Evolutionary conservation across 1,140 invertebrate species (phyloP).

Genomic region (Ceratitis capitata): DNA sequence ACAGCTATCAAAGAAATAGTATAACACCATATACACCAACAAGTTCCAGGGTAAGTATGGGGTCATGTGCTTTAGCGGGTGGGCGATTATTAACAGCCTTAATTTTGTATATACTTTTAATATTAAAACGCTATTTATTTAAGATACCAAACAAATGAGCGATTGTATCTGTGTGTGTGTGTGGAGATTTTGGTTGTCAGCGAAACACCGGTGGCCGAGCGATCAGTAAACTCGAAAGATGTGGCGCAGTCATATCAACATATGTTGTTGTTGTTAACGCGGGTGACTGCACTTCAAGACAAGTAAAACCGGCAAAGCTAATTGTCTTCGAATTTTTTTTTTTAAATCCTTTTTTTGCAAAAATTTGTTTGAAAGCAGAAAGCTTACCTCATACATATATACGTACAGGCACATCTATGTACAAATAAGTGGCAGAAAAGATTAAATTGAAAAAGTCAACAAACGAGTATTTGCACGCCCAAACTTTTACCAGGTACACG

Average conservation of each 20-base stretch:
- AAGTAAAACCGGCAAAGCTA: not conserved
- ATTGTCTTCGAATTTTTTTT: not conserved
- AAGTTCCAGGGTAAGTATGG: conserved; percentile 29
- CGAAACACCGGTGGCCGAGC: not conserved
- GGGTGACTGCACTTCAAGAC: not conserved
- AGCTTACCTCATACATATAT: not conserved
- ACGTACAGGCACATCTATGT: too few relatives aligned
- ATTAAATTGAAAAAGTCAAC: not conserved
- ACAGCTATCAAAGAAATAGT: conserved; percentile 14
- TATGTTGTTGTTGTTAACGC: not conserved
- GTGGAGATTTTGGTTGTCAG: not conserved
- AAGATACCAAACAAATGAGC: not conserved
- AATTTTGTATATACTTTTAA: not conserved
- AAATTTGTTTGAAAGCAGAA: not conserved
- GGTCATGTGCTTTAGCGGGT: not conserved
- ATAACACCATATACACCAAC: not conserved
- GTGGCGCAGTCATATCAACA: not conserved
- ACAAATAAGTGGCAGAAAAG: too few relatives aligned
- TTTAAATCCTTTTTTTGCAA: not conserved
- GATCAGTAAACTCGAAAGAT: not conserved
- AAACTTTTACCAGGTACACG: not conserved
- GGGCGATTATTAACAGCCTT: not conserved
- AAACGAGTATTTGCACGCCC: not conserved
- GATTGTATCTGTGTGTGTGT: not conserved
- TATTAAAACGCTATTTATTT: conserved; percentile 18